phyloP scores from a whole-genome alignment of 2,113 vertebrate genomes.

The Brienomyrus brachyistius region DNA sequence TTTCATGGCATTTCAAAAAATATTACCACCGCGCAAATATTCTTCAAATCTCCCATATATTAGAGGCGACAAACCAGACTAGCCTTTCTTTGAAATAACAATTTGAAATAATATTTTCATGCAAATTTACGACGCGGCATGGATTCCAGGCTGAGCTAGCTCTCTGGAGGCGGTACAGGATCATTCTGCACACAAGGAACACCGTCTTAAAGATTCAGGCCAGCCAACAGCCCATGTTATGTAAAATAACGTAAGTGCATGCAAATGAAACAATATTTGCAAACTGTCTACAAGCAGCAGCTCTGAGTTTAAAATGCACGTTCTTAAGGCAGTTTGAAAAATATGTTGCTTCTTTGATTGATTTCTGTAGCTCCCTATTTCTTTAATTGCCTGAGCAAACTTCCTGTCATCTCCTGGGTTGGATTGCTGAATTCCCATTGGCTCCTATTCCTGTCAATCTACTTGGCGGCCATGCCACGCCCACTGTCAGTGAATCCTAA shows the following conservation, averaged over 20 bases:
- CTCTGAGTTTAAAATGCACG: not conserved
- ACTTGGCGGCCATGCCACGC: conserved; percentile 62
- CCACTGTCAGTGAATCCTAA: conserved; percentile 60
- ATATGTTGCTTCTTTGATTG: not conserved
- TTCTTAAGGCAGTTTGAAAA: not conserved
- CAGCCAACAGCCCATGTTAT: not conserved
- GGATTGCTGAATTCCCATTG: not conserved
- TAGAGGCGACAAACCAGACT: not conserved
- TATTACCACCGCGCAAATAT: not conserved
- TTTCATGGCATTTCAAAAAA: not conserved
- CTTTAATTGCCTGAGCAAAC: not conserved
- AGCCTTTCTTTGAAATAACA: not conserved
- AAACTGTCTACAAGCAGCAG: not conserved
- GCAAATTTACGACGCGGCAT: not conserved
- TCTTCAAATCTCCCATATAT: not conserved
- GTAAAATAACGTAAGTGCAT: conserved; percentile 7
- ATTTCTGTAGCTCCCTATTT: not conserved
- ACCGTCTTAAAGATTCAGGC: not conserved
- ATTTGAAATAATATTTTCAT: not conserved
- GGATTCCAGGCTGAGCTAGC: not conserved
- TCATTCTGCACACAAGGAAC: not conserved
- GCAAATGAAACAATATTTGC: conserved; percentile 3
- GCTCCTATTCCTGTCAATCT: conserved; percentile 56
- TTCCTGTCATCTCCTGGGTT: not conserved
- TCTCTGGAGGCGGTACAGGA: not conserved